A percentile compares a stretch with the other conserved stretches of the same genome.
Conservation (phyloP, 2,113 vertebrate species). For the Zosterops hypoxanthus region DNA sequence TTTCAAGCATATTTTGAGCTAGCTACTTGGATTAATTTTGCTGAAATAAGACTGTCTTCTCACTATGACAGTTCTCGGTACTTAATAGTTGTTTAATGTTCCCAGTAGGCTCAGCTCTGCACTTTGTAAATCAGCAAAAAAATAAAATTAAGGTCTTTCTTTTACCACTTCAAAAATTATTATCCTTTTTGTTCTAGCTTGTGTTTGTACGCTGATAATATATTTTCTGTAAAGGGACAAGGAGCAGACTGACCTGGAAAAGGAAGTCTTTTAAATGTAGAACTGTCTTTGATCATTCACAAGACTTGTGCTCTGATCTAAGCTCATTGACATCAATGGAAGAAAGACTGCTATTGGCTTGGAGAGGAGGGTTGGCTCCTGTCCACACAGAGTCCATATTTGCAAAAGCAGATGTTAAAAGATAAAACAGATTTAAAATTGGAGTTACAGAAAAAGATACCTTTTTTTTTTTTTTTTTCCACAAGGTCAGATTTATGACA, state of each 20-base stretch:
- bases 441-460: not conserved
- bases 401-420: slow-evolving; percentile 33
- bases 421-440: slow-evolving; percentile 9
- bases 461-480: not conserved
- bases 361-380: not conserved
- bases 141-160: slow-evolving; percentile 38
- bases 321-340: slow-evolving; percentile 49
- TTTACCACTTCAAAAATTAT: slow-evolving; percentile 44
- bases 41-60: slow-evolving; percentile 13
- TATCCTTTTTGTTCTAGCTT: slow-evolving; percentile 40
- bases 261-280: slow-evolving; percentile 40
- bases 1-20: slow-evolving; percentile 29
- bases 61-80: slow-evolving; percentile 10
- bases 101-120: slow-evolving; percentile 21
- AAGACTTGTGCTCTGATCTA: slow-evolving; percentile 36
- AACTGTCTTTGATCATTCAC: slow-evolving; percentile 54
- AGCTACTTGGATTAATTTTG: slow-evolving; percentile 39
- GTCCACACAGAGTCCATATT: not conserved
- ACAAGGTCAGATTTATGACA: not conserved
- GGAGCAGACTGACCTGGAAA: slow-evolving; percentile 62
- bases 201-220: slow-evolving; percentile 33
- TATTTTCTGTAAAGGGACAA: slow-evolving; percentile 40
- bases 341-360: slow-evolving; percentile 16
- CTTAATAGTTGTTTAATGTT: slow-evolving; percentile 32
- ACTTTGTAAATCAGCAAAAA: slow-evolving; percentile 59